Conservation (phyloP, 2,797 vertebrate species). For the Peromyscus nudipes region DNA sequence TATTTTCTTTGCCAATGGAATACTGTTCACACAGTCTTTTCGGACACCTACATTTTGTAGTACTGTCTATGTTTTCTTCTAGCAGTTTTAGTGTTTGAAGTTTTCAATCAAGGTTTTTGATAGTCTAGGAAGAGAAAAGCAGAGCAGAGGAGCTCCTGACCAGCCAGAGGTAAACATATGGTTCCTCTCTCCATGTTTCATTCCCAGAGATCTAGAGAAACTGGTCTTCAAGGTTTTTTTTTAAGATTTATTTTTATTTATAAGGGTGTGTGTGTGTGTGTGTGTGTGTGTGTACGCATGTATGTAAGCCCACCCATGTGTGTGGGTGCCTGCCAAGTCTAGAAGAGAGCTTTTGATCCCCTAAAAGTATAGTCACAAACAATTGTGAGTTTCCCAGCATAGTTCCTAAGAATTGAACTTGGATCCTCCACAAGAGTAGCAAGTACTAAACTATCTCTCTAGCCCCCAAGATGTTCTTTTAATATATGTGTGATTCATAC, state of each 20-base stretch:
- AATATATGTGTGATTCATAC: constrained; percentile 49
- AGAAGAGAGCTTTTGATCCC: neutral
- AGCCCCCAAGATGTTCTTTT: constrained; percentile 61
- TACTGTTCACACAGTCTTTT: neutral
- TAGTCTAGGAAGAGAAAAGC: constrained; percentile 57
- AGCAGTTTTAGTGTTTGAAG: neutral
- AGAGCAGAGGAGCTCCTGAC: neutral
- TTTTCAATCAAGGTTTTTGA: neutral
- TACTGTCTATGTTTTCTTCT: neutral
- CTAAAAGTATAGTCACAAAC: neutral
- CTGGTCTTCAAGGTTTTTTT: neutral
- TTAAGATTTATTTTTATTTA: neutral
- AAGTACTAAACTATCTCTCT: neutral
- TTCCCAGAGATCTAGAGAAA: constrained; percentile 66
- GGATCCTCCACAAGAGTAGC: neutral
- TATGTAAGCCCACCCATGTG: no score
- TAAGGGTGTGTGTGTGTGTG: neutral
- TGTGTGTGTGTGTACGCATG: no score
- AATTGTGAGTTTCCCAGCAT: neutral
- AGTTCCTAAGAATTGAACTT: neutral
- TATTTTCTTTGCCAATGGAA: neutral
- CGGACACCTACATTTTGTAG: neutral
- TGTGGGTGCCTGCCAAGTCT: neutral
- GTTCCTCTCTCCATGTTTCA: constrained; percentile 67
- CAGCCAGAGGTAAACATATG: constrained; percentile 64